Percentiles rank a stretch among this genome's conserved stretches.
phyloP scores from a whole-genome alignment of 2,797 vertebrate genomes.

The Glossophaga mutica region DNA sequence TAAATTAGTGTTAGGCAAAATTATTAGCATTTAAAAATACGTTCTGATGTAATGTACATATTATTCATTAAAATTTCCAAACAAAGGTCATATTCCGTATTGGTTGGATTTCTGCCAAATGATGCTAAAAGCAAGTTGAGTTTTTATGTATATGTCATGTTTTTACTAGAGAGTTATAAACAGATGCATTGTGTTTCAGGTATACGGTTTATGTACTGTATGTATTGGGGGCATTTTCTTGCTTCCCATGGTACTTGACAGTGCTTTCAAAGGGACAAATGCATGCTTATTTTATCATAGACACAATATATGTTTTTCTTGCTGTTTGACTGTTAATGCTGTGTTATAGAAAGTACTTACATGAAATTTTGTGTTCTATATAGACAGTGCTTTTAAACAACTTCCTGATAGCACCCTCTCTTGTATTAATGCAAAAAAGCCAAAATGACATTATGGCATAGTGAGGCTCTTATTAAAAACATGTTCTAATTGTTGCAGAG shows the following conservation, averaged over 20 bases:
- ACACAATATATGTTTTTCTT: slow-evolving; percentile 26
- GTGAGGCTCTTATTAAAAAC: slow-evolving; percentile 66
- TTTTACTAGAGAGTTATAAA: slow-evolving; percentile 35
- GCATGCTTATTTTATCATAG: neutral
- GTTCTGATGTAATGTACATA: slow-evolving; percentile 2
- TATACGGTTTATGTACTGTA: slow-evolving; percentile 47
- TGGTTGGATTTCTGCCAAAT: slow-evolving; percentile 50
- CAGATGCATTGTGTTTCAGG: slow-evolving; percentile 26
- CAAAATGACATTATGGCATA: slow-evolving; percentile 49
- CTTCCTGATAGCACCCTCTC: slow-evolving; percentile 26
- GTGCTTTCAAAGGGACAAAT: slow-evolving; percentile 26
- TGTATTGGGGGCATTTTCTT: neutral
- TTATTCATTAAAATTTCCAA: slow-evolving; percentile 40
- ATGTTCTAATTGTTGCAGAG: slow-evolving; percentile 58
- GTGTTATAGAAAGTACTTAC: neutral
- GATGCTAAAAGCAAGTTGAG: slow-evolving; percentile 40
- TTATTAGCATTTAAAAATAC: slow-evolving; percentile 21
- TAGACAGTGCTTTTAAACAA: slow-evolving; percentile 54
- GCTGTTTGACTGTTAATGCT: slow-evolving; percentile 25
- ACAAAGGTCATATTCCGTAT: slow-evolving; percentile 29
- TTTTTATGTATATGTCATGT: slow-evolving; percentile 43
- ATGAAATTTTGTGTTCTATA: slow-evolving; percentile 43
- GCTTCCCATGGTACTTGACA: slow-evolving; percentile 28
- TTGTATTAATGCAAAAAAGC: slow-evolving; percentile 52
- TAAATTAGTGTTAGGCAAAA: slow-evolving; percentile 49